These are phyloP conservation scores for Meandrusa payeni DNA, from an alignment of 2,888 invertebrate species.

Conservation along the genomic window DNA sequence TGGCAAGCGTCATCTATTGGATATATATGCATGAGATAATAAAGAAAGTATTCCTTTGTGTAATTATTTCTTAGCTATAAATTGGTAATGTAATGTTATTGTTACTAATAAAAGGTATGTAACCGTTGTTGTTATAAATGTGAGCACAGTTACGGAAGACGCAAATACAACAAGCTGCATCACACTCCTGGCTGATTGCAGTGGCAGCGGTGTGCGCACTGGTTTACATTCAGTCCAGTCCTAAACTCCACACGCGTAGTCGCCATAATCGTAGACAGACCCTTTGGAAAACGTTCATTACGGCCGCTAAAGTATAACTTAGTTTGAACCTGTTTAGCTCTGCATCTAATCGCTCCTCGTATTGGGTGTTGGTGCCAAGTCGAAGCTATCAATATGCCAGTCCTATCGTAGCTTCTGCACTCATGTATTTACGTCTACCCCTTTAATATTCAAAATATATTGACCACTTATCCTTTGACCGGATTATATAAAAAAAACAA, in stretches of 20 bases:
- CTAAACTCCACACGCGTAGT: slow-evolving; percentile 9
- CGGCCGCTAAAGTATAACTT: not conserved
- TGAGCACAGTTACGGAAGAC: slow-evolving; percentile 65
- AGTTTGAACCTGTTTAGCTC: not conserved
- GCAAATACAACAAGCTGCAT: slow-evolving; percentile 78
- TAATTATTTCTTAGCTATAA: slow-evolving; percentile 33
- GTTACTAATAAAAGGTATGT: slow-evolving; percentile 51
- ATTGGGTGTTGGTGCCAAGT: not conserved
- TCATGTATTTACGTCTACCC: not conserved
- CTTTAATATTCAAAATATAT: not conserved
- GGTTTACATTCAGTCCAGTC: slow-evolving; percentile 76
- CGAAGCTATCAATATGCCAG: not conserved
- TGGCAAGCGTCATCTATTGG: slow-evolving; percentile 8
- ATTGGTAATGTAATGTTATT: slow-evolving; percentile 33
- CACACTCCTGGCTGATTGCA: slow-evolving; percentile 54
- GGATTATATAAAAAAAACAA: too few species aligned
- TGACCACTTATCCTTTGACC: not conserved
- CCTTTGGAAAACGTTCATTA: not conserved
- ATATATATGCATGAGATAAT: slow-evolving; percentile 18
- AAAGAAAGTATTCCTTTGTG: slow-evolving; percentile 13
- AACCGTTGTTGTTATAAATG: slow-evolving; percentile 48
- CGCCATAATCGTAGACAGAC: not conserved
- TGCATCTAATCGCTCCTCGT: not conserved
- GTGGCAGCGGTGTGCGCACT: slow-evolving; percentile 60
- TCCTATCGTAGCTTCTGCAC: not conserved